These are phyloP conservation scores for Andrena hattorfiana DNA, from an alignment of 2,888 invertebrate genomes.

Conservation along the genomic window DNA sequence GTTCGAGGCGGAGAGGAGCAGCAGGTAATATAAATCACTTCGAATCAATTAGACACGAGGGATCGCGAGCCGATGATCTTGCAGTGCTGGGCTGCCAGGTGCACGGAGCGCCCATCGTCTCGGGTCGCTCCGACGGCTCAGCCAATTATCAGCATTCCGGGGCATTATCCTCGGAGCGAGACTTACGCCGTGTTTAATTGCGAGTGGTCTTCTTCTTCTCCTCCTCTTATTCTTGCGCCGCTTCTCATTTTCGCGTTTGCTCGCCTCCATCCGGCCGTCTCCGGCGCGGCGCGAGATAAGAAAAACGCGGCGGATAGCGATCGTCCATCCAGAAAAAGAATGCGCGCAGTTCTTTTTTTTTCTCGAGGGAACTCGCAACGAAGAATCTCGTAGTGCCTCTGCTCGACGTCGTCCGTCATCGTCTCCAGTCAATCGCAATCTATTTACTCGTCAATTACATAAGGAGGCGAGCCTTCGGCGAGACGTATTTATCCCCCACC, in stretches of 20 bases:
- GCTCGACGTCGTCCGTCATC: constrained; percentile 2
- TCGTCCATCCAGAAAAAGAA: not conserved
- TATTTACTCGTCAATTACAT: constrained; percentile 41
- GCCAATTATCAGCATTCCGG: constrained; percentile 83
- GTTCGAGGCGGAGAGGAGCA: constrained; percentile 70
- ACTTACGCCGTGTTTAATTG: constrained; percentile 76
- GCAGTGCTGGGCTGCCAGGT: constrained; percentile 75
- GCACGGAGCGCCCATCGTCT: constrained; percentile 70
- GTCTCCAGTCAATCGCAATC: constrained; percentile 37
- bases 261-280: constrained; percentile 40
- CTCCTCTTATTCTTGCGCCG: constrained; percentile 32
- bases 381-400: not conserved
- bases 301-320: not conserved
- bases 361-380: constrained; percentile 19
- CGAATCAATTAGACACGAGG: constrained; percentile 83
- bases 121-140: constrained; percentile 72
- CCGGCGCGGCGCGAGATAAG: too few relatives aligned
- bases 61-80: constrained; percentile 80
- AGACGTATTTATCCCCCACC: constrained; percentile 18
- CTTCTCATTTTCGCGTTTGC: constrained; percentile 56
- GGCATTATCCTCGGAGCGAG: constrained; percentile 77
- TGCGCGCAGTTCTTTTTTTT: not conserved
- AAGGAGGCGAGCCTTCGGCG: constrained; percentile 37
- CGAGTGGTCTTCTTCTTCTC: constrained; percentile 66
- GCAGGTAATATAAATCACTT: constrained; percentile 81